Conservation (phyloP, 2,113 vertebrate species). For the Cyprinodon tularosa region DNA sequence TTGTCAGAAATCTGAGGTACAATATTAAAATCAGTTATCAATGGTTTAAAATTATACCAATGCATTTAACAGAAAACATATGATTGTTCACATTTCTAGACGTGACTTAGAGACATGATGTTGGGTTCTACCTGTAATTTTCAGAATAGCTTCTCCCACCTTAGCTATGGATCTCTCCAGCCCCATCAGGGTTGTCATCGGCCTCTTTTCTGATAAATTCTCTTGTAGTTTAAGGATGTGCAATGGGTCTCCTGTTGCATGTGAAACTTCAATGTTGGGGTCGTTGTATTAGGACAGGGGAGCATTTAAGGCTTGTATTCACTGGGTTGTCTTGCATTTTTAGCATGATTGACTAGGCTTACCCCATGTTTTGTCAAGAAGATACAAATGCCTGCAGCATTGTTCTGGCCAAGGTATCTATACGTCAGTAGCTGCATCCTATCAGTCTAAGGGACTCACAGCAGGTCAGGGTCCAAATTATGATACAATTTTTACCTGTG, state of each 20-base stretch:
- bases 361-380: neutral
- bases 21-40: neutral
- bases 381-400: neutral
- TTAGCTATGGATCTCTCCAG: neutral
- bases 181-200: neutral
- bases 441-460: too few species aligned
- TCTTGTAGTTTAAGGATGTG: too few species aligned
- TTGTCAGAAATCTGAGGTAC: neutral
- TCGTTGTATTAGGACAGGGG: too few species aligned
- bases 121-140: neutral
- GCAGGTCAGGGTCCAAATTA: too few species aligned
- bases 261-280: too few species aligned
- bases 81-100: neutral
- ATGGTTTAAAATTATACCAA: neutral
- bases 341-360: too few species aligned
- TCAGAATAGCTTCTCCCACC: neutral
- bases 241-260: too few species aligned
- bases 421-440: too few species aligned
- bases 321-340: too few species aligned
- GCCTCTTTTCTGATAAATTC: neutral
- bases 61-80: neutral
- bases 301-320: too few species aligned
- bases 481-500: too few species aligned
- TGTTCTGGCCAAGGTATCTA: too few species aligned
- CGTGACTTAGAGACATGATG: neutral